A percentile compares a stretch with the other conserved stretches of the same genome.
phyloP scores from a whole-genome alignment of 1,140 invertebrate genomes.

The Dufourea novaeangliae region DNA sequence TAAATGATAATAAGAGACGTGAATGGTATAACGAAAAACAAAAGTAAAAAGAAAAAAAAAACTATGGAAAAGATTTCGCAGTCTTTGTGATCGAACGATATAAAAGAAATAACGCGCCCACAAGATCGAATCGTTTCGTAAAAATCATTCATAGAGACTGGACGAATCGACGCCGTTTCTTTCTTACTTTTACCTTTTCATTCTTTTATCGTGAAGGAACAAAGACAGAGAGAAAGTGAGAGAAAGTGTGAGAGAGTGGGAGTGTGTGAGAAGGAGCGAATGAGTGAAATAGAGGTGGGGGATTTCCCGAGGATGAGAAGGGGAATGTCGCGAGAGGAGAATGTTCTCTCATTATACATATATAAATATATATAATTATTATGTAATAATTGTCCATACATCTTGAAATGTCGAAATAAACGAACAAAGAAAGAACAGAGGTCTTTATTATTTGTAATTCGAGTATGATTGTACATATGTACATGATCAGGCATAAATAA shows the following conservation, averaged over 20 bases:
- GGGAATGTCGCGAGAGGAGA: slow-evolving; percentile 61
- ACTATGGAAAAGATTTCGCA: slow-evolving; percentile 19
- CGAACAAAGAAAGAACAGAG: slow-evolving; percentile 73
- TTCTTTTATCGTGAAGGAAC: slow-evolving; percentile 37
- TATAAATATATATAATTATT: slow-evolving; percentile 81
- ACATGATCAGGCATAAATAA: too few relatives aligned
- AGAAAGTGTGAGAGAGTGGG: slow-evolving; percentile 21
- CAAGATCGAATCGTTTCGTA: slow-evolving; percentile 78
- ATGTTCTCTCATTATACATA: slow-evolving; percentile 73
- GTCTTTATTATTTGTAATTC: slow-evolving; percentile 10
- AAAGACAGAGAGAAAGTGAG: slow-evolving; percentile 34
- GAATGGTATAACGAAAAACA: not conserved
- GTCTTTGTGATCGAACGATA: slow-evolving; percentile 71
- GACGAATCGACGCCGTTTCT: slow-evolving; percentile 45
- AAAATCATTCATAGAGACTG: slow-evolving; percentile 75
- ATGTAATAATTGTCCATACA: slow-evolving; percentile 82
- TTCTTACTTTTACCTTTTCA: slow-evolving; percentile 48
- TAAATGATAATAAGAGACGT: slow-evolving; percentile 65
- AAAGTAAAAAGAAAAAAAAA: slow-evolving; percentile 35
- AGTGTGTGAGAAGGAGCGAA: slow-evolving; percentile 53
- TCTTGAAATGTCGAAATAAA: slow-evolving; percentile 81
- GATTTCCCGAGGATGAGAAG: not conserved
- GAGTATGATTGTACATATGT: too few relatives aligned
- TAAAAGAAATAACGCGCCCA: slow-evolving; percentile 69
- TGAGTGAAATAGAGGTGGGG: slow-evolving; percentile 48